Conservation (phyloP, 2,113 vertebrate species). For the Meriones unguiculatus region DNA sequence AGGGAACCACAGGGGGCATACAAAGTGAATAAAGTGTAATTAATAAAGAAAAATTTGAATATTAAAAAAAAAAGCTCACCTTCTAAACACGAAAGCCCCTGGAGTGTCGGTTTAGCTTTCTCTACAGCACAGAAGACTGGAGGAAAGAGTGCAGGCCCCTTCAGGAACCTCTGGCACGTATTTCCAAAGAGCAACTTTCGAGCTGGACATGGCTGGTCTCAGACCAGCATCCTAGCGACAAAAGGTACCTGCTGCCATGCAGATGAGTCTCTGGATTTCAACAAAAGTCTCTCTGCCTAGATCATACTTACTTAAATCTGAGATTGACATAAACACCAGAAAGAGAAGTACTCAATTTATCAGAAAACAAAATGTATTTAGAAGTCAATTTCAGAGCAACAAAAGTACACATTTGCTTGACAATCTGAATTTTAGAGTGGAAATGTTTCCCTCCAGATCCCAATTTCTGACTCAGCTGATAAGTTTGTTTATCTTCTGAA, state of each 20-base stretch:
- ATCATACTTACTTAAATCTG: constrained; percentile 48
- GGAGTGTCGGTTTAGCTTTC: constrained; percentile 1
- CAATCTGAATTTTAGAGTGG: constrained; percentile 41
- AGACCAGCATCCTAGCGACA: constrained; percentile 60
- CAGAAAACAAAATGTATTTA: constrained; percentile 50
- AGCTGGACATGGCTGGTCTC: constrained; percentile 51
- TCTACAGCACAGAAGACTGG: constrained; percentile 25
- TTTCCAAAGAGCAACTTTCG: constrained; percentile 46
- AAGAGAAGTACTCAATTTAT: constrained; percentile 55
- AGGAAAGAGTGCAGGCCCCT: constrained; percentile 39
- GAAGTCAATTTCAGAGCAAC: constrained; percentile 34
- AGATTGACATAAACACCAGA: constrained; percentile 47
- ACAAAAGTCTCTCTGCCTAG: not conserved
- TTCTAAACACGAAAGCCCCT: constrained; percentile 40
- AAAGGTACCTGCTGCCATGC: constrained; percentile 37
- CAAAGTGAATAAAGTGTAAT: too few relatives aligned
- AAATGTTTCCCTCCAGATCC: not conserved
- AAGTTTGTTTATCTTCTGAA: constrained; percentile 28
- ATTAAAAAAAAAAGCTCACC: too few relatives aligned
- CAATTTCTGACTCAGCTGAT: not conserved
- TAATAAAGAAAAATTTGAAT: too few relatives aligned
- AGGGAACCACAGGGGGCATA: too few relatives aligned
- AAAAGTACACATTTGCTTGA: not conserved
- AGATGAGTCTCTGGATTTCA: constrained; percentile 52
- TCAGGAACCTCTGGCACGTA: not conserved